Conservation (phyloP, 2,113 vertebrate genomes). For the Paradoxurus hermaphroditus region DNA sequence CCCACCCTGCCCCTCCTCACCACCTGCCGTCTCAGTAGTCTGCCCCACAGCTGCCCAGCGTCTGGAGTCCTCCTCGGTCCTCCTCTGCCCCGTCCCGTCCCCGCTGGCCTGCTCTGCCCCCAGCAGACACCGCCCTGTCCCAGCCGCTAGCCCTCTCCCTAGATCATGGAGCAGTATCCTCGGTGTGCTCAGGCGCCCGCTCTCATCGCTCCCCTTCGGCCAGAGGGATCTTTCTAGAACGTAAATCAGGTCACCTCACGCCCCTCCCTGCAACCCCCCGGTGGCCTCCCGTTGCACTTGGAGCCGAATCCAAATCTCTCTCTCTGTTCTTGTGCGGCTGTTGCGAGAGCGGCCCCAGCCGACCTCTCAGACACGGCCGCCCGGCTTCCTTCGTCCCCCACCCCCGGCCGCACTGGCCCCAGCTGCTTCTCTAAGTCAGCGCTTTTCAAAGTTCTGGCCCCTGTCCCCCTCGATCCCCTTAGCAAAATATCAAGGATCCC, state of each 20-base stretch:
- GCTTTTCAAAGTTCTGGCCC: background rate
- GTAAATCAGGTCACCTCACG: background rate
- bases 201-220: background rate
- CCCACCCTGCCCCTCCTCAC: rapidly evolving
- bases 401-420: rapidly evolving
- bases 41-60: background rate
- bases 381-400: rapidly evolving
- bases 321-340: background rate
- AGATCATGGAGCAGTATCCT: background rate
- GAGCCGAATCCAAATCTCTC: background rate
- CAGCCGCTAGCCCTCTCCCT: background rate
- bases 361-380: background rate
- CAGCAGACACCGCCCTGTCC: background rate
- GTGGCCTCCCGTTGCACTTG: background rate
- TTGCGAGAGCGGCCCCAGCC: background rate
- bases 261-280: background rate
- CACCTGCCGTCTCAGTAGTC: background rate
- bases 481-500: background rate
- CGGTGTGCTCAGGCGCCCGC: background rate
- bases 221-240: background rate
- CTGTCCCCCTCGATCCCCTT: background rate
- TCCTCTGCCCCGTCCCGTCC: background rate
- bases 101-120: background rate
- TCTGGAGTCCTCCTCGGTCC: background rate
- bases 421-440: background rate